phyloP scores from a whole-genome alignment of 64 coral and sea anemone species.

The Actinia tenebrosa region DNA sequence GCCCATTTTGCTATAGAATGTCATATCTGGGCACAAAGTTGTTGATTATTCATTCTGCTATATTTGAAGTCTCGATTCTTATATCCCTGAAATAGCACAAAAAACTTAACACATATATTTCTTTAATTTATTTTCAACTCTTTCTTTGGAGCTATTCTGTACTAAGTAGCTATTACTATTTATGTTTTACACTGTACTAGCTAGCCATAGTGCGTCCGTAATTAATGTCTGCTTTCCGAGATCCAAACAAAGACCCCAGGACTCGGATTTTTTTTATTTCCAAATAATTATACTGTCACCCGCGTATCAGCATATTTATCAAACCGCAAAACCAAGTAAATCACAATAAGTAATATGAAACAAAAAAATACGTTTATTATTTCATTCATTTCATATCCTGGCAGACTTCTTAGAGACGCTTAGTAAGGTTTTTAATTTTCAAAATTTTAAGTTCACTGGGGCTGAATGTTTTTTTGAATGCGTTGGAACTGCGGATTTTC shows the following conservation, averaged over 20 bases:
- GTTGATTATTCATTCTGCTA: neutral
- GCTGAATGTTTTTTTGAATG: too few relatives aligned
- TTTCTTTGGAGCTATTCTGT: too few relatives aligned
- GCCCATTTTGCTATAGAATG: neutral
- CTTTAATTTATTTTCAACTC: too few relatives aligned
- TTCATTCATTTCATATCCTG: neutral
- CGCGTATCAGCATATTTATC: neutral
- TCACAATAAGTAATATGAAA: neutral
- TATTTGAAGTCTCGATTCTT: too few relatives aligned
- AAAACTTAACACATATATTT: too few relatives aligned
- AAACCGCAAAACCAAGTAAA: neutral
- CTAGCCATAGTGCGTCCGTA: too few relatives aligned
- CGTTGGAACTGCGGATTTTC: too few relatives aligned
- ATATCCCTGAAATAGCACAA: too few relatives aligned
- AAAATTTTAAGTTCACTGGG: too few relatives aligned
- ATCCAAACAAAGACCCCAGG: neutral
- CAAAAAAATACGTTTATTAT: neutral
- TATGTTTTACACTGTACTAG: too few relatives aligned
- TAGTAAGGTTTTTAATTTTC: too few relatives aligned
- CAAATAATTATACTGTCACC: neutral
- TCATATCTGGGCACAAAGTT: neutral
- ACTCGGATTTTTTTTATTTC: neutral
- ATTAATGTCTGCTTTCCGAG: neutral
- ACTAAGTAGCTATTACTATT: too few relatives aligned
- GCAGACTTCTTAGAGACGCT: neutral